Conservation (phyloP, 1,140 invertebrate species). For the Agrilus planipennis region DNA sequence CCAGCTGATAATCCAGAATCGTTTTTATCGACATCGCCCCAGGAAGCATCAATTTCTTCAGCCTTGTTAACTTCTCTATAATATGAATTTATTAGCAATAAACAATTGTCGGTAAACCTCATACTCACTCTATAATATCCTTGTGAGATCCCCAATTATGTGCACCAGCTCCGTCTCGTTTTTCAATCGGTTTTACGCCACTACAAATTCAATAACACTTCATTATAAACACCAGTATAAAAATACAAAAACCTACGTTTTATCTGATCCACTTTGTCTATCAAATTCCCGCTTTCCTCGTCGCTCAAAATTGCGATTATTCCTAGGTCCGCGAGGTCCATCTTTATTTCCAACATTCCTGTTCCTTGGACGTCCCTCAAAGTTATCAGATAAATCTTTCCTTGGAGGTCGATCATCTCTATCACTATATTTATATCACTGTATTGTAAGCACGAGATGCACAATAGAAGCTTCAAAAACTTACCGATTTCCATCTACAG, state of each 20-base stretch:
- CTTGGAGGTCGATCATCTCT: conserved; percentile 5
- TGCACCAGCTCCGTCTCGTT: conserved; percentile 84
- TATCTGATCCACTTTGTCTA: conserved; percentile 87
- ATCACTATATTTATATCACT: neutral
- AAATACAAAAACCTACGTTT: conserved; percentile 73
- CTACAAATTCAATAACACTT: no score
- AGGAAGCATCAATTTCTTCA: conserved; percentile 23
- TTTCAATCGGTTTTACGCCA: conserved; percentile 86
- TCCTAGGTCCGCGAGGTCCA: conserved; percentile 24
- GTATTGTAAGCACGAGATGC: neutral
- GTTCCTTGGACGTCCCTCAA: conserved; percentile 16
- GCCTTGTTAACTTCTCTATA: conserved; percentile 26
- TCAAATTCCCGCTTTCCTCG: conserved; percentile 86
- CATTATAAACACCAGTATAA: no score
- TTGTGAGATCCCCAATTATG: conserved; percentile 93
- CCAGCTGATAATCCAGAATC: conserved; percentile 29
- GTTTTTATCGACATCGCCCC: conserved; percentile 38
- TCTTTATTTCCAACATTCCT: conserved; percentile 25
- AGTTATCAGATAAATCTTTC: conserved; percentile 14
- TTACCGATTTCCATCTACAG: conserved; percentile 27
- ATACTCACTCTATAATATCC: conserved; percentile 72
- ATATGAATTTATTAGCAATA: no score
- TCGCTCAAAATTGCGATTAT: conserved; percentile 45
- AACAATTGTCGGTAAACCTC: no score
- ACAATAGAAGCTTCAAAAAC: conserved; percentile 23